Evolutionary conservation across 2,113 vertebrate species (phyloP).

Genomic region (Hippocampus comes): DNA sequence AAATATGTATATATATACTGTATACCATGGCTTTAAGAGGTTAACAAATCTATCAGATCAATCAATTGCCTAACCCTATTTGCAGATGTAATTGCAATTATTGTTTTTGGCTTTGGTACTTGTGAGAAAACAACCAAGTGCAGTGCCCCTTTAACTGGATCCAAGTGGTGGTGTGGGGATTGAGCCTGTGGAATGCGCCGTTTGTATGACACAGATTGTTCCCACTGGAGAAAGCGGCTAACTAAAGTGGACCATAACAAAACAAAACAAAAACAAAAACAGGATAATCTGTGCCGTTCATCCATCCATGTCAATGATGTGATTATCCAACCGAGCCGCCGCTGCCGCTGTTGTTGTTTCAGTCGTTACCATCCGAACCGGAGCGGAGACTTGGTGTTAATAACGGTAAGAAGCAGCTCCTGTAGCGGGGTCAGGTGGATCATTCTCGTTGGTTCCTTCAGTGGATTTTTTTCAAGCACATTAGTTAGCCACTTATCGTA

Average conservation of each 20-base stretch:
- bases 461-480: slow-evolving; percentile 35
- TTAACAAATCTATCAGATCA: neutral
- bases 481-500: slow-evolving; percentile 26
- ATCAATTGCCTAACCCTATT: neutral
- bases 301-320: slow-evolving; percentile 12
- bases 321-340: neutral
- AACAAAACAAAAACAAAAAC: slow-evolving; percentile 30
- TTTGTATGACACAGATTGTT: slow-evolving; percentile 68
- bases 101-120: neutral
- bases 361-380: slow-evolving; percentile 8
- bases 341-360: neutral
- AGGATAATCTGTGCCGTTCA: slow-evolving; percentile 25
- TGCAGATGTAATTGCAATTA: neutral
- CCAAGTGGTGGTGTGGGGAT: slow-evolving; percentile 55
- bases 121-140: slow-evolving; percentile 5
- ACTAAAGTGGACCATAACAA: slow-evolving; percentile 20
- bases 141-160: slow-evolving; percentile 71
- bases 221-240: slow-evolving; percentile 48
- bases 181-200: slow-evolving; percentile 70
- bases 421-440: slow-evolving; percentile 65
- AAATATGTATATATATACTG: neutral
- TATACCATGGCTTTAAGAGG: too few relatives aligned
- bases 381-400: slow-evolving; percentile 6
- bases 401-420: slow-evolving; percentile 53
- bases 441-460: slow-evolving; percentile 53